These are phyloP conservation scores for Saccostrea cuccullata DNA, from an alignment of 1,140 invertebrate species.

Conservation along the genomic window DNA sequence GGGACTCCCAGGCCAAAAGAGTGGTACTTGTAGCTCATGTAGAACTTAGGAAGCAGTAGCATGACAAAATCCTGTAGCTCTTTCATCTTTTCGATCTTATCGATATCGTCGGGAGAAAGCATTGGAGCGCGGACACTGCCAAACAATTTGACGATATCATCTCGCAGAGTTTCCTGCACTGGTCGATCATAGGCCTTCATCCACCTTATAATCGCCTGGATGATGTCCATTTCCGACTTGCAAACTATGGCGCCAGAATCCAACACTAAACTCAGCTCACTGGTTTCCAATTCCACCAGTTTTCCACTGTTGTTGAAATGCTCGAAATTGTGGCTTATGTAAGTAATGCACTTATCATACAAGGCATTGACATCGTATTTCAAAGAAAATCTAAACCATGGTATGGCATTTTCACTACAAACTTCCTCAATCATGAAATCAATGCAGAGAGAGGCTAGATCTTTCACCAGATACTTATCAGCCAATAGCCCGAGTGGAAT, in stretches of 20 bases:
- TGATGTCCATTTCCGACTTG: conserved; percentile 35
- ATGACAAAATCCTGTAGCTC: conserved; percentile 2
- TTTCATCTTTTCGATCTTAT: conserved; percentile 24
- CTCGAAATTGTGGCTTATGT: conserved; percentile 41
- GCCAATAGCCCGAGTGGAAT: conserved; percentile 37
- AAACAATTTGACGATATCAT: conserved; percentile 40
- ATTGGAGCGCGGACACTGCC: conserved; percentile 30
- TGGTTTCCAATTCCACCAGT: conserved; percentile 16
- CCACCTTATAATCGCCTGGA: conserved; percentile 38
- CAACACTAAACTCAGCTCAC: conserved; percentile 22
- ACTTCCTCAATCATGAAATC: conserved; percentile 18
- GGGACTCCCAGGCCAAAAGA: not conserved
- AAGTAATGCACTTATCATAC: conserved; percentile 39
- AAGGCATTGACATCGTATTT: conserved; percentile 27
- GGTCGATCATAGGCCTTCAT: conserved; percentile 43
- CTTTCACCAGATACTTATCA: conserved; percentile 49
- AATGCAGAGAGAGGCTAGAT: conserved; percentile 11
- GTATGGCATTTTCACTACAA: conserved; percentile 39
- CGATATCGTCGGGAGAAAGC: conserved; percentile 17
- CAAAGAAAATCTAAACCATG: conserved; percentile 46
- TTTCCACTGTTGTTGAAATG: conserved; percentile 30
- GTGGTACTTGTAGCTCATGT: conserved; percentile 43
- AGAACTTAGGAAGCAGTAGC: conserved; percentile 5
- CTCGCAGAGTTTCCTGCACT: not conserved
- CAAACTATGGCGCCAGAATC: conserved; percentile 42